phyloP scores from a whole-genome alignment of 1,140 invertebrate genomes.

The Sitobion miscanthi region DNA sequence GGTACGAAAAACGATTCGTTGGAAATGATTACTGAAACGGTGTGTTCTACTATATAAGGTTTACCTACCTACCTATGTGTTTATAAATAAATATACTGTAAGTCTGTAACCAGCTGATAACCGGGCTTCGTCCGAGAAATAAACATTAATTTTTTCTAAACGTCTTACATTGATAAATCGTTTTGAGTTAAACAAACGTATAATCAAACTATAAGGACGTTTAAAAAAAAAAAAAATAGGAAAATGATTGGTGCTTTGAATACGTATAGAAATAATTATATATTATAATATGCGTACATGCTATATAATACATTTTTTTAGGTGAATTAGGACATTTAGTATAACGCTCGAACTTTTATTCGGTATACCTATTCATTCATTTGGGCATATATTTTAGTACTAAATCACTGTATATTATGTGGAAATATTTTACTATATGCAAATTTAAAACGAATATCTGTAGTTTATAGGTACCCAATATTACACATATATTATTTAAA shows the following conservation, averaged over 20 bases:
- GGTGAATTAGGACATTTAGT: not conserved
- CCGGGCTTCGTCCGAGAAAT: not conserved
- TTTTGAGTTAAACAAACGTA: not conserved
- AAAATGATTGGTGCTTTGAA: no score
- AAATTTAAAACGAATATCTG: not conserved
- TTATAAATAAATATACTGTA: not conserved
- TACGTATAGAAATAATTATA: no score
- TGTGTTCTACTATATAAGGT: conserved; percentile 7
- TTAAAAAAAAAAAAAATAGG: no score
- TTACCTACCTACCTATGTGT: not conserved
- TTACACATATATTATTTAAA: not conserved
- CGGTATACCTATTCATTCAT: not conserved
- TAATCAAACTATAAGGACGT: not conserved
- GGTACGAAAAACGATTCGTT: conserved; percentile 40
- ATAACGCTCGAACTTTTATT: not conserved
- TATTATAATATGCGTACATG: not conserved
- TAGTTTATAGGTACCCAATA: not conserved
- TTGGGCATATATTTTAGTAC: not conserved
- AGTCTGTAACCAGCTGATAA: not conserved
- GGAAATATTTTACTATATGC: not conserved
- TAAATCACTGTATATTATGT: not conserved
- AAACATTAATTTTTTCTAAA: not conserved
- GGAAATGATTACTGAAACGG: not conserved
- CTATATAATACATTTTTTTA: not conserved
- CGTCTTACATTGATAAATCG: not conserved